Evolutionary conservation across 1,140 invertebrate species (phyloP).

Genomic region (Drosophila insularis): DNA sequence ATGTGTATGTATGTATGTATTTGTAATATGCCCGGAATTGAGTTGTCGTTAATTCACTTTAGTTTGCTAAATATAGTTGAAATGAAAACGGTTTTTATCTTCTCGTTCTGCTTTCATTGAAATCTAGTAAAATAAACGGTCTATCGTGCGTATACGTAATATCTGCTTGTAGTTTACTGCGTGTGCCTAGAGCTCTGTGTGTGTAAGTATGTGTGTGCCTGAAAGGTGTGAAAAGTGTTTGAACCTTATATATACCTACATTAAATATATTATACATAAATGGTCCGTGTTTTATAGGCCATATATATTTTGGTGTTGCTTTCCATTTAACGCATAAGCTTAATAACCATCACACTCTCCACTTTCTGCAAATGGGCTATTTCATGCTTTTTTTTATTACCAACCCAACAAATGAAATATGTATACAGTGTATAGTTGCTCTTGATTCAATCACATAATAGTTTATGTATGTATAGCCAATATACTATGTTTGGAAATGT

Average conservation of each 20-base stretch:
- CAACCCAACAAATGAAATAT: background rate
- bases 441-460: background rate
- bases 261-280: slow-evolving; percentile 3
- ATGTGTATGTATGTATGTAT: background rate
- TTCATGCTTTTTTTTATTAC: background rate
- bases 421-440: background rate
- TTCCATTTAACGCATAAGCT: slow-evolving; percentile 6
- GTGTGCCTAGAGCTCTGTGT: slow-evolving; percentile 2
- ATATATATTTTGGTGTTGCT: slow-evolving; percentile 15
- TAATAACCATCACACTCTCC: background rate
- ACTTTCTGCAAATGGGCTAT: background rate
- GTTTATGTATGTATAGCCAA: background rate
- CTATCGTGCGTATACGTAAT: slow-evolving; percentile 54
- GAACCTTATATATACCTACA: slow-evolving; percentile 23
- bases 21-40: slow-evolving; percentile 39
- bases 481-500: background rate
- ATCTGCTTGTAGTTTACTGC: slow-evolving; percentile 29
- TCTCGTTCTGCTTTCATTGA: background rate
- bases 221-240: slow-evolving; percentile 31
- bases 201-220: slow-evolving; percentile 9
- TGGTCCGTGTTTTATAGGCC: slow-evolving; percentile 9
- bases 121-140: background rate
- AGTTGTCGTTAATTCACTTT: slow-evolving; percentile 19
- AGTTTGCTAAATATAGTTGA: background rate
- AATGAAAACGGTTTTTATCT: slow-evolving; percentile 31